Base-by-base conservation (phyloP, 2,888 invertebrate species). In the Tenthredo mesomela region DNA sequence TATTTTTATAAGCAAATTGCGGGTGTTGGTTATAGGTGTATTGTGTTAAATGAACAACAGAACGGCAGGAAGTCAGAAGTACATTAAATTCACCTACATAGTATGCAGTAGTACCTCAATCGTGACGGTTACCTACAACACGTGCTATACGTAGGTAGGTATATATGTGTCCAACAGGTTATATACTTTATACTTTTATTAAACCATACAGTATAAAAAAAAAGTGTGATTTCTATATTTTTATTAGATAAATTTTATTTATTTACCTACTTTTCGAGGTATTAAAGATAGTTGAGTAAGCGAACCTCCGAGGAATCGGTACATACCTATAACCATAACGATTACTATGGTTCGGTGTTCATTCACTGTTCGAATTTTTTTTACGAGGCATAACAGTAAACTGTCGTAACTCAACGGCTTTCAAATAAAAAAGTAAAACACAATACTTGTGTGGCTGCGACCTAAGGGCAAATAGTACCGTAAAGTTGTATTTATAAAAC, bases 341-440 rank as follows among this genome's bases (percentile, higher is more conserved):
- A 77, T 80, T 40, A 40, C 58, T 37, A 61, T 9, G 40, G 47
- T 67, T 82, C 82, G 29, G 77, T 61, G 85, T 85, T 58, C 80
- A 71, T 82, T 86, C 82, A 85, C 84, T 73, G 84, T 86, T 78
- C 58, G 82, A 18, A 82, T 82, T 67, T 80, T 33, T 33, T 80
- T 87, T 86, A 87, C 86, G 87, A 84, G 86, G 70, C 78, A 85
- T 86, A 86, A 87, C 86, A 84, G 85, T 84, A 85, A 85, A 84
- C 84, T 85, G 86, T 84, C 84, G 85, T 82, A 70, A 82, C 82
- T 82, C 82, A 82, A 67, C 82, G 67, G 70, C 47, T 70, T 29
- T 82, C 67, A 70, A 47, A 82, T 82, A 82, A 82, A 82, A 82
- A 82, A 82, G 82, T 70, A 82, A 70, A 80, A 80, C 61, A 61